Evolutionary conservation across 2,888 invertebrate species (phyloP).

Genomic region (Thera britannica): DNA sequence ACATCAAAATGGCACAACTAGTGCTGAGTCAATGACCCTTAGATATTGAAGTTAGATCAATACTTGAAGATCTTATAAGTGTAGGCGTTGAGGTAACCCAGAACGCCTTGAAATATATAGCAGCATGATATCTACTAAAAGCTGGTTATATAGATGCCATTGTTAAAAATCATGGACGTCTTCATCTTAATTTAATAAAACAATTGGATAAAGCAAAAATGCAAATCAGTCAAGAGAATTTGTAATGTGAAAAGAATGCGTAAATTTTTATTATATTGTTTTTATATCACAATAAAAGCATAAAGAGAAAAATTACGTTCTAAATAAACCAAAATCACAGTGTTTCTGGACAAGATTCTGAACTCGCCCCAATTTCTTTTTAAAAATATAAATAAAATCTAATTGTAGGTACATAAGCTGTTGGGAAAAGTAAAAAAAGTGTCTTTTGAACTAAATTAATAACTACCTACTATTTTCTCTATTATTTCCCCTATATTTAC

Average conservation of each 20-base stretch:
- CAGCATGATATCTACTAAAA: slow-evolving; percentile 16
- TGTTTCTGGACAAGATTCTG: slow-evolving; percentile 76
- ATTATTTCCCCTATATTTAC: slow-evolving; percentile 65
- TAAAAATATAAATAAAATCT: slow-evolving; percentile 77
- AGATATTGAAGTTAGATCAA: slow-evolving; percentile 38
- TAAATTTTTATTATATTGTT: slow-evolving; percentile 62
- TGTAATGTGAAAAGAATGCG: slow-evolving; percentile 55
- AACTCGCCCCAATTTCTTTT: slow-evolving; percentile 74
- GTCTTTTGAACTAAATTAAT: slow-evolving; percentile 77
- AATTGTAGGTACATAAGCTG: slow-evolving; percentile 61
- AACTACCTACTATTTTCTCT: slow-evolving; percentile 70
- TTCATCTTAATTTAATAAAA: slow-evolving; percentile 17
- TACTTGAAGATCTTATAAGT: slow-evolving; percentile 16
- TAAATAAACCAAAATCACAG: slow-evolving; percentile 84
- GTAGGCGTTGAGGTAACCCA: slow-evolving; percentile 2
- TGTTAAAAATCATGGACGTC: slow-evolving; percentile 40
- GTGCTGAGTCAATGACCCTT: slow-evolving; percentile 43
- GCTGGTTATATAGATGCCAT: slow-evolving; percentile 42
- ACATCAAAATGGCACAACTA: slow-evolving; percentile 63
- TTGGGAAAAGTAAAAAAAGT: slow-evolving; percentile 66
- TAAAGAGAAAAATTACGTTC: slow-evolving; percentile 72
- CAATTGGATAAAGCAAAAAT: slow-evolving; percentile 57
- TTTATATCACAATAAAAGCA: slow-evolving; percentile 81
- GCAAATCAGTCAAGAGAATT: slow-evolving; percentile 66
- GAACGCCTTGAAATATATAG: slow-evolving; percentile 12